Percentiles rank a stretch among this genome's conserved stretches.
Conservation (phyloP, 2,797 vertebrate species). For the Atherinosoma microstoma region DNA sequence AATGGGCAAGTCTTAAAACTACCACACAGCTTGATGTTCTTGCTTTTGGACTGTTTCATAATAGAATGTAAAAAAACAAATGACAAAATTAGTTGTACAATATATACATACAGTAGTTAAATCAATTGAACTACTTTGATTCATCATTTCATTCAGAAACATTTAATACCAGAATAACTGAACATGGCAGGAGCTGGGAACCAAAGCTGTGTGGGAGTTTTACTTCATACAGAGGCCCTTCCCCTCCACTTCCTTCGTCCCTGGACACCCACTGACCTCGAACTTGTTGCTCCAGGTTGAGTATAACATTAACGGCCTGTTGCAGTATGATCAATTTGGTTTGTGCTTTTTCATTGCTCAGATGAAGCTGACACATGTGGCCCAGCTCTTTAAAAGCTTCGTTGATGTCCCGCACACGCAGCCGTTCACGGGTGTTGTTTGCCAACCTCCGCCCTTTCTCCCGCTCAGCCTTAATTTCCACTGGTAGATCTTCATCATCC, state of each 20-base stretch:
- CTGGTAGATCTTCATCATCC: slow-evolving; percentile 93
- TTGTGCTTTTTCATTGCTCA: slow-evolving; percentile 99
- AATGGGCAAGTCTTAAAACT: slow-evolving; percentile 65
- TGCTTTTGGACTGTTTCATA: slow-evolving; percentile 8
- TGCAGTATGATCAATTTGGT: slow-evolving; percentile 99
- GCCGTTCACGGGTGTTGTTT: slow-evolving; percentile 96
- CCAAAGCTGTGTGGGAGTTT: slow-evolving; percentile 68
- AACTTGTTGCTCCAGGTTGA: slow-evolving; percentile 99
- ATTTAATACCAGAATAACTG: slow-evolving; percentile 4
- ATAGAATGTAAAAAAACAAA: not conserved
- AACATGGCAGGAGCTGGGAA: slow-evolving; percentile 32
- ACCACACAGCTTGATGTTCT: slow-evolving; percentile 64
- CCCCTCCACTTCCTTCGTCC: slow-evolving; percentile 74
- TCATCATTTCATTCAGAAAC: not conserved
- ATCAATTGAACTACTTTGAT: not conserved
- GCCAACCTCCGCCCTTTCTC: slow-evolving; percentile 97
- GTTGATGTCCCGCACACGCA: slow-evolving; percentile 99
- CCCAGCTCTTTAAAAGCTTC: slow-evolving; percentile 99
- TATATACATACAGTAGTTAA: not conserved
- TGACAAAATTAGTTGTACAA: not conserved
- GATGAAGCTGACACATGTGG: slow-evolving; percentile 98
- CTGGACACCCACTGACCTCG: slow-evolving; percentile 94
- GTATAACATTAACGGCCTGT: slow-evolving; percentile 98
- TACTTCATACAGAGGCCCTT: slow-evolving; percentile 53
- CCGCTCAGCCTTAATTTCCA: slow-evolving; percentile 98